phyloP scores from a whole-genome alignment of 2,113 vertebrate species.

The Setophaga petechia region DNA sequence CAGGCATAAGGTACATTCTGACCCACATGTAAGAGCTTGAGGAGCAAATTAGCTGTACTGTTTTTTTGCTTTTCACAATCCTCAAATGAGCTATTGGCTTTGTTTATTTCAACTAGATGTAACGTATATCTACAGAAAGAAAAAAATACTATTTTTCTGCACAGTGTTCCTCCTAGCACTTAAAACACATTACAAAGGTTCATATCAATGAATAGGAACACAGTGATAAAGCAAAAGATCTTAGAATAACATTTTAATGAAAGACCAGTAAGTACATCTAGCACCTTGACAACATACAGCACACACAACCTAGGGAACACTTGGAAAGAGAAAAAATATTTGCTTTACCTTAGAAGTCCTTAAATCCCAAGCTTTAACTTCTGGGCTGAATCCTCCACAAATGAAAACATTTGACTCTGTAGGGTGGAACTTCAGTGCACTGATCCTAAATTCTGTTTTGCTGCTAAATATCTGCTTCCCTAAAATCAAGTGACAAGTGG shows the following conservation, averaged over 20 bases:
- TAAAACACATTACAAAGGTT: not conserved
- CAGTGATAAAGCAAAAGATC: not conserved
- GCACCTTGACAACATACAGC: not conserved
- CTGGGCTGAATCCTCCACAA: constrained; percentile 90
- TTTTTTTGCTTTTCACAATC: not conserved
- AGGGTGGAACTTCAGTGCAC: constrained; percentile 82
- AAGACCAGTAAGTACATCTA: not conserved
- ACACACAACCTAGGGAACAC: not conserved
- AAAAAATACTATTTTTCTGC: not conserved
- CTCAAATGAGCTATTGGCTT: not conserved
- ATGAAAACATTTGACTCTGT: constrained; percentile 82
- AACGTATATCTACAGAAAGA: not conserved
- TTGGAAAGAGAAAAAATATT: not conserved
- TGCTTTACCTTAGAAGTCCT: constrained; percentile 87
- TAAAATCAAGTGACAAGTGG: constrained; percentile 49
- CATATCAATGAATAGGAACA: not conserved
- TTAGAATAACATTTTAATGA: not conserved
- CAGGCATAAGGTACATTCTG: not conserved
- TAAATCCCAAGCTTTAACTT: constrained; percentile 91
- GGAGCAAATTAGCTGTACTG: not conserved
- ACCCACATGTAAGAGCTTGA: not conserved
- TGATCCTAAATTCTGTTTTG: constrained; percentile 85
- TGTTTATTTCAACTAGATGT: not conserved
- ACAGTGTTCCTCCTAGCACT: not conserved
- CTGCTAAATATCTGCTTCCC: constrained; percentile 81